Conservation (phyloP, 2,113 vertebrate genomes). For the Athene noctua region DNA sequence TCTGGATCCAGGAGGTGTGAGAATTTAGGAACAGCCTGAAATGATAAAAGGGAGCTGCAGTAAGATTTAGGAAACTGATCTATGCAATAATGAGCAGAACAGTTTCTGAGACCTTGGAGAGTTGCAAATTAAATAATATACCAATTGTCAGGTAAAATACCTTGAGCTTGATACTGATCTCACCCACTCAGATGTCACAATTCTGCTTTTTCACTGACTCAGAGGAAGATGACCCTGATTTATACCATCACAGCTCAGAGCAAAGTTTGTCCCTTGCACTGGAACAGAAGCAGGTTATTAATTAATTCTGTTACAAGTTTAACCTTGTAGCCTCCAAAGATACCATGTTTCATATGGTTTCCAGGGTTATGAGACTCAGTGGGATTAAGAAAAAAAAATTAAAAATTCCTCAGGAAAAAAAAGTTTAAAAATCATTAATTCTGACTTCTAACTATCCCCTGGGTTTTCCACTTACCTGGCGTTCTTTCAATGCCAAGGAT, state of each 20-base stretch:
- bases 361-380: not conserved
- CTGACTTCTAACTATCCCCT: not conserved
- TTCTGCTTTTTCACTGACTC: not conserved
- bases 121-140: not conserved
- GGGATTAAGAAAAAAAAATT: not conserved
- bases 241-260: not conserved
- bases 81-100: not conserved
- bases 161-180: not conserved
- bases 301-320: not conserved
- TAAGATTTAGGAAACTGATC: not conserved
- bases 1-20: not conserved
- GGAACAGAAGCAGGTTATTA: not conserved
- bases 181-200: not conserved
- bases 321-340: not conserved
- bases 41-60: not conserved
- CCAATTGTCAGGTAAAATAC: not conserved
- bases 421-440: not conserved
- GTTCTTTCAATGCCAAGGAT: not conserved
- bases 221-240: slow-evolving; percentile 7
- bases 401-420: not conserved
- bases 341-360: not conserved
- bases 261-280: not conserved
- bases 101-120: not conserved
- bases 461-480: not conserved
- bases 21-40: not conserved